A percentile compares a stretch with the other conserved stretches of the same genome.
Evolutionary conservation across 2,113 vertebrate genomes (phyloP).

Genomic region (Prochilodus magdalenae): DNA sequence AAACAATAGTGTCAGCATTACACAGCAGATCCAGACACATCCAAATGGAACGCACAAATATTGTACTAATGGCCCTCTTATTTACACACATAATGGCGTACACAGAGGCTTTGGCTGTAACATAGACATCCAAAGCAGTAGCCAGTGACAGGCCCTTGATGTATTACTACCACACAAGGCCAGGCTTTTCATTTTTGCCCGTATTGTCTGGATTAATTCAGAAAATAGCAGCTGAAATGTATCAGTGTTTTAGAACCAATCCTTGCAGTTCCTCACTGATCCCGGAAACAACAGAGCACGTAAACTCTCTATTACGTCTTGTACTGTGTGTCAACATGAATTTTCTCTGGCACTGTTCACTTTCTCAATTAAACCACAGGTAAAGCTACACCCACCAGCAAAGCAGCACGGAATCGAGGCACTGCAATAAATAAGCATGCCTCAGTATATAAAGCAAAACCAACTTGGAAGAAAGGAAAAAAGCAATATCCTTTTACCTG

Average conservation of each 20-base stretch:
- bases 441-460: neutral
- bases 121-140: neutral
- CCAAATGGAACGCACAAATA: neutral
- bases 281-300: neutral
- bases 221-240: neutral
- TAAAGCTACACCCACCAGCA: neutral
- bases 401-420: neutral
- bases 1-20: slow-evolving; percentile 28
- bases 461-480: neutral
- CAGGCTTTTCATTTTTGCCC: neutral
- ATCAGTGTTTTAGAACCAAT: neutral
- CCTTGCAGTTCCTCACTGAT: neutral
- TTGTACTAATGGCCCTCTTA: slow-evolving; percentile 14
- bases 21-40: slow-evolving; percentile 6
- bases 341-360: neutral
- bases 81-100: slow-evolving; percentile 6
- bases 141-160: slow-evolving; percentile 6
- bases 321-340: neutral
- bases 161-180: neutral
- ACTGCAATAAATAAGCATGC: neutral
- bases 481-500: neutral
- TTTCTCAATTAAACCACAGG: slow-evolving; percentile 6
- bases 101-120: neutral
- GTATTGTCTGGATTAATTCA: neutral
- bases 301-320: neutral